Percentiles rank a stretch among this genome's conserved stretches.
Evolutionary conservation across 2,888 invertebrate genomes (phyloP).

Genomic region (Hanleya hanleyi): DNA sequence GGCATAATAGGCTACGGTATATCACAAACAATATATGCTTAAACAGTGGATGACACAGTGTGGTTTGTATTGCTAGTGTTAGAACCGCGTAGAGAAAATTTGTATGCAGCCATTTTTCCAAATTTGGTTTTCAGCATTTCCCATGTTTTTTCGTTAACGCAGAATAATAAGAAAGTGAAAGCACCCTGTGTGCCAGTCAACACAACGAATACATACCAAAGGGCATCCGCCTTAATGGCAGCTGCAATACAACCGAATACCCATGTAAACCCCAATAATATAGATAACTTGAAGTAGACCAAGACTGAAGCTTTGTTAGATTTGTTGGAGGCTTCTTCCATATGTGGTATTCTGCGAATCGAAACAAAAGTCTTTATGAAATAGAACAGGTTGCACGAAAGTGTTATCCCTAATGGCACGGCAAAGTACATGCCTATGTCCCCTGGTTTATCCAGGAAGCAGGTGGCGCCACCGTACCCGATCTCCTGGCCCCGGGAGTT

Average conservation of each 20-base stretch:
- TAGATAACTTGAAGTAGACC: background rate
- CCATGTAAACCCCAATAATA: background rate
- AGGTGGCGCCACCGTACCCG: background rate
- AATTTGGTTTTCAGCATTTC: background rate
- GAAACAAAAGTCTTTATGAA: background rate
- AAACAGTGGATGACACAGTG: no score
- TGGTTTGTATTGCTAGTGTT: no score
- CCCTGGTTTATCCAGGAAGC: background rate
- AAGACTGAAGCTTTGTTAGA: background rate
- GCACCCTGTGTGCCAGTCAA: background rate
- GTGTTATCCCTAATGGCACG: background rate
- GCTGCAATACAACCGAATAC: background rate
- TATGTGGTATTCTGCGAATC: background rate
- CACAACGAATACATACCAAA: background rate
- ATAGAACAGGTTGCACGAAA: background rate
- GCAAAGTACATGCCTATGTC: constrained; percentile 1
- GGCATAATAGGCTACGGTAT: no score
- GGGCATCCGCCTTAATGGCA: background rate
- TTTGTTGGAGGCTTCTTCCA: background rate
- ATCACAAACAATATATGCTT: no score
- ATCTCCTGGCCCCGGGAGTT: background rate
- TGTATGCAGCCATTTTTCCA: background rate
- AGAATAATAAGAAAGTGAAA: background rate
- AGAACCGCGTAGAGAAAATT: no score
- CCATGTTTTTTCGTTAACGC: background rate